Base-by-base conservation (phyloP, 2,113 vertebrate genomes). In the Origma solitaria region DNA sequence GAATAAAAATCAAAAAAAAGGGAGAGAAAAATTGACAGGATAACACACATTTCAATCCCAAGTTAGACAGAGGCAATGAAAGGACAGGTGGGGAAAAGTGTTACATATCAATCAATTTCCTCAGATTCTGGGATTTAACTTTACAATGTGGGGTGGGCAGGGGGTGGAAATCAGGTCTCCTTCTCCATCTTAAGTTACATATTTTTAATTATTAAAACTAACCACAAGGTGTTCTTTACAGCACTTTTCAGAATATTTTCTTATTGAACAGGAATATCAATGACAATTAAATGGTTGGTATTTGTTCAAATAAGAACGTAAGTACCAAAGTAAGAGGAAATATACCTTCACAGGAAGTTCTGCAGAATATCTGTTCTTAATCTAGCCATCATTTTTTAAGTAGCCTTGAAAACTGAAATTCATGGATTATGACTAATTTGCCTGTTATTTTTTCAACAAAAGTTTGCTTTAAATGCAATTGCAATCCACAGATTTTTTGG, bases 311-410 rank as follows among this genome's bases (percentile, higher is more conserved):
- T 33, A 86, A 45, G 38, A 90, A 40, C 10, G 6, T 7, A 60
- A 89, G 22, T 50, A 93, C 17, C 20, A 38, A 96, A 95, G n/a
- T 31, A 86, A 82, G 25, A 87, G 49, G 61, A 95, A 91, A 80
- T 58, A 35, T 53, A 60, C 18, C 35, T 80, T 68, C 75, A 77
- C 40, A 49, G 14, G 51, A 94, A 93, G 0, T 57, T 86, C 70
- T 69, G 45, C 23, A 84, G 23, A 79, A 28, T 37, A 75, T 27
- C 20, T 73, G 27, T 17, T 82, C 66, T 64, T 82, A 90, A 77
- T 73, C 23, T 31, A 87, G 45, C 13, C 58, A 45, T 47, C 3
- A 27, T n/a, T 51, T 31, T 51, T 60, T 7, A 84, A 92, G 31
- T 49, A 89, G 66, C 82, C 42, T 79, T 61, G 14, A 92, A 89